Percentiles rank a stretch among this genome's conserved stretches.
Evolutionary conservation across 2,888 invertebrate genomes (phyloP).

Genomic region (Thymelicus sylvestris): DNA sequence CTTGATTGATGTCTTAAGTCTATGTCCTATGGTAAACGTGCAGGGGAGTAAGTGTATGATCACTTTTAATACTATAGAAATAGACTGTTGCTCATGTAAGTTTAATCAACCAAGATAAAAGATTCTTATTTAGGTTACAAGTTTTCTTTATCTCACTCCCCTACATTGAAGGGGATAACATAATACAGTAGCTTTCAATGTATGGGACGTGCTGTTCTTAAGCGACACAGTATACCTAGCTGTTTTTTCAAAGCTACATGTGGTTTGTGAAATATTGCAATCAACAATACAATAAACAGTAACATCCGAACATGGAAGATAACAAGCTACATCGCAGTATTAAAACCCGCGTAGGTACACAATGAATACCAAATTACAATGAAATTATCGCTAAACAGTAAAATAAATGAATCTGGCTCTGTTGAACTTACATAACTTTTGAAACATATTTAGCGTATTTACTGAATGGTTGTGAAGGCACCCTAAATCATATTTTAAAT

Average conservation of each 20-base stretch:
- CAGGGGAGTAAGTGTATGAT: too few species aligned
- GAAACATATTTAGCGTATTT: background rate
- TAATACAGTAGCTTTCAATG: slow-evolving; percentile 14
- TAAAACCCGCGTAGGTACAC: background rate
- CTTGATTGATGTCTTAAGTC: too few species aligned
- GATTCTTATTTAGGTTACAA: slow-evolving; percentile 26
- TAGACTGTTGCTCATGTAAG: background rate
- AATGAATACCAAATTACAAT: background rate
- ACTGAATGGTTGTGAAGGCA: background rate
- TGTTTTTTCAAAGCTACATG: background rate
- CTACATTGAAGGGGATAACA: slow-evolving; percentile 21
- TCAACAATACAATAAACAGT: background rate
- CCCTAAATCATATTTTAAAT: slow-evolving; percentile 10
- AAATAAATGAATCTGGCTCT: slow-evolving; percentile 3
- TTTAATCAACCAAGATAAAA: background rate
- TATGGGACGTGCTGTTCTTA: slow-evolving; percentile 1
- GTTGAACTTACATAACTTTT: background rate
- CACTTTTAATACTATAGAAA: too few species aligned
- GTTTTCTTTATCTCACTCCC: slow-evolving; percentile 10
- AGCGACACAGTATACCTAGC: background rate
- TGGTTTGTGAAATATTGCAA: background rate
- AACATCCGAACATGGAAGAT: background rate
- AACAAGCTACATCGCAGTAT: background rate
- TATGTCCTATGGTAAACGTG: too few species aligned
- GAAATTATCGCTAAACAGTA: background rate